Percentiles rank a stretch among this genome's conserved stretches.
Evolutionary conservation across 2,113 vertebrate species (phyloP).

Genomic region (Calidris pygmaea): DNA sequence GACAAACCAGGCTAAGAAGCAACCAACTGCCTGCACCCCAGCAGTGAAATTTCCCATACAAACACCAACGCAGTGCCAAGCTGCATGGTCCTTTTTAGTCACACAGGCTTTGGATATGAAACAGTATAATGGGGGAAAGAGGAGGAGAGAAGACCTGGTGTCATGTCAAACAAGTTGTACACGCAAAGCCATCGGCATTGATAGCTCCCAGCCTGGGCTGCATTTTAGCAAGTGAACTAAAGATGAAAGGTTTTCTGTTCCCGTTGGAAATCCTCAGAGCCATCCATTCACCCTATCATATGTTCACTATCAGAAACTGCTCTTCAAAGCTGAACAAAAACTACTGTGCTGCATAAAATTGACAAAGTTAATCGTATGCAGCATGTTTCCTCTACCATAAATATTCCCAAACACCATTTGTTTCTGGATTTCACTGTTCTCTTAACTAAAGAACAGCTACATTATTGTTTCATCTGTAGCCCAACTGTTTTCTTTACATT

Average conservation of each 20-base stretch:
- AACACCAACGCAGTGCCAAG: neutral
- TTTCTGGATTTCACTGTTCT: conserved; percentile 66
- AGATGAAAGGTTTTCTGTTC: conserved; percentile 31
- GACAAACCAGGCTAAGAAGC: neutral
- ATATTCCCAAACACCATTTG: neutral
- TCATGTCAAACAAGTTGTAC: neutral
- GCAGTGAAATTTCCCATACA: neutral
- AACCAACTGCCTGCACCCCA: neutral
- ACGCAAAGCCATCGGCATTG: neutral
- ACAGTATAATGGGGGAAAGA: neutral
- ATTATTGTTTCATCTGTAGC: conserved; percentile 71
- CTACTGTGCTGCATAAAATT: conserved; percentile 43
- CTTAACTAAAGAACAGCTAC: conserved; percentile 67
- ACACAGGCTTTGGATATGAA: neutral
- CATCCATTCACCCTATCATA: conserved; percentile 35
- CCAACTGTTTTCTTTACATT: conserved; percentile 72
- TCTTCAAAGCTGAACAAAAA: conserved; percentile 54
- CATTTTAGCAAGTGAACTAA: neutral
- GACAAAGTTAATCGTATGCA: neutral
- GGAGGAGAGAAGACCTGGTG: neutral
- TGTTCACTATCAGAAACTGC: conserved; percentile 27
- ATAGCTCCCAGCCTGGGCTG: neutral
- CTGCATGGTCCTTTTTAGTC: neutral
- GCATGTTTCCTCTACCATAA: conserved; percentile 11
- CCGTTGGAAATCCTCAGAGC: neutral